Evolutionary conservation across 2,888 invertebrate genomes (phyloP).

Genomic region (Nowickia ferox): DNA sequence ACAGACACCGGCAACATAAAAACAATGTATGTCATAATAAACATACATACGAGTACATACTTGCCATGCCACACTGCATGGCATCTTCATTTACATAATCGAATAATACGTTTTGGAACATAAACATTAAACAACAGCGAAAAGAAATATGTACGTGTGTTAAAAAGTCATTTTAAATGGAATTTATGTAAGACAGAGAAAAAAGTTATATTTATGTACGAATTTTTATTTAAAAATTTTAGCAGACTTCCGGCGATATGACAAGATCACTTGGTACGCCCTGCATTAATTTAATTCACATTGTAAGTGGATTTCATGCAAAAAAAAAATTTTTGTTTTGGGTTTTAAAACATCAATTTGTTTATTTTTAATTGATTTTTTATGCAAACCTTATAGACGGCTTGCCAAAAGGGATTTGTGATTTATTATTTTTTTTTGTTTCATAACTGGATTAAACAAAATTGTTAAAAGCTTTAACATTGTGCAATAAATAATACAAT

Average conservation of each 20-base stretch:
- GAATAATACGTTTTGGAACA: constrained; percentile 54
- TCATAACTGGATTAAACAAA: no score
- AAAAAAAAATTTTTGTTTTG: not conserved
- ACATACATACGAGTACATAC: not conserved
- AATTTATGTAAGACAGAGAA: constrained; percentile 27
- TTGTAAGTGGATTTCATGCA: not conserved
- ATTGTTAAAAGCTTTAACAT: no score
- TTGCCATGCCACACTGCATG: constrained; percentile 5
- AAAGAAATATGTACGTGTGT: not conserved
- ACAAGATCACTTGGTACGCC: constrained; percentile 37
- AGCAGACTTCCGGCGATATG: constrained; percentile 53
- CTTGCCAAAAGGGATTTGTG: no score
- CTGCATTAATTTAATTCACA: not conserved
- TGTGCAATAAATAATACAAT: no score
- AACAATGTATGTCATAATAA: not conserved
- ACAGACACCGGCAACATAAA: not conserved
- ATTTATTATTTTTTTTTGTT: no score
- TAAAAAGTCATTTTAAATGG: constrained; percentile 3
- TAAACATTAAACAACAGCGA: constrained; percentile 1
- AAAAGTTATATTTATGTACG: not conserved
- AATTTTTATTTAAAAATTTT: constrained; percentile 26
- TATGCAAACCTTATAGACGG: not conserved
- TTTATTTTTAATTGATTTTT: not conserved
- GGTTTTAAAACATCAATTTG: not conserved
- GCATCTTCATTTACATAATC: constrained; percentile 67